Conservation (phyloP, 2,113 vertebrate species). For the Speoplatyrhinus poulsoni region DNA sequence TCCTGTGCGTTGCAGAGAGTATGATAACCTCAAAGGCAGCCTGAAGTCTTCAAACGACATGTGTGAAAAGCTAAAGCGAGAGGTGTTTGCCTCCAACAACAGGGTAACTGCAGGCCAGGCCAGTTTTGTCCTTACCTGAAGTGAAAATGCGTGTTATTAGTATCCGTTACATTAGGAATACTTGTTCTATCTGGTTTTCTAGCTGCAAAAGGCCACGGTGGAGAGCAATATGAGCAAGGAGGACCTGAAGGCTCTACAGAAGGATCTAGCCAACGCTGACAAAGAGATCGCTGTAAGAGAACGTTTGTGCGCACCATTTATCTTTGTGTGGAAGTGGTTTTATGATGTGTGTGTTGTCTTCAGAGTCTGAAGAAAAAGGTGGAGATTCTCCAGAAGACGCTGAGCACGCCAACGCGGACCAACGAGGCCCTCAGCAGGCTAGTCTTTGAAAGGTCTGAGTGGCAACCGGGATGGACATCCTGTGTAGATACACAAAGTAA, state of each 20-base stretch:
- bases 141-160: neutral
- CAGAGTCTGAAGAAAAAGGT: slow-evolving; percentile 96
- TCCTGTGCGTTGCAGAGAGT: slow-evolving; percentile 79
- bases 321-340: neutral
- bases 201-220: slow-evolving; percentile 81
- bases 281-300: slow-evolving; percentile 86
- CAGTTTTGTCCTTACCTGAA: neutral
- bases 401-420: slow-evolving; percentile 85
- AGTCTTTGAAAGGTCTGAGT: slow-evolving; percentile 88
- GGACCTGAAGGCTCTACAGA: slow-evolving; percentile 85
- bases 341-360: slow-evolving; percentile 1
- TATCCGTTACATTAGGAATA: neutral
- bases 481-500: neutral
- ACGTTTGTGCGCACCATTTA: neutral
- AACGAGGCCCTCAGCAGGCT: slow-evolving; percentile 90
- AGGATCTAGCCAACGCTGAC: slow-evolving; percentile 86
- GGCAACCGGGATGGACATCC: too few relatives aligned
- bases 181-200: slow-evolving; percentile 5
- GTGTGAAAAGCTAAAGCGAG: slow-evolving; percentile 90
- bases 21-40: slow-evolving; percentile 88
- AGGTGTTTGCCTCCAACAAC: slow-evolving; percentile 82
- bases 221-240: slow-evolving; percentile 80
- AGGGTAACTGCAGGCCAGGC: slow-evolving; percentile 78
- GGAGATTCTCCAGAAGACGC: slow-evolving; percentile 88
- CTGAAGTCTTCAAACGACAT: slow-evolving; percentile 83